Percentiles rank a stretch among this genome's conserved stretches.
phyloP scores from a whole-genome alignment of 2,797 vertebrate genomes.

The Chrosomus eos region DNA sequence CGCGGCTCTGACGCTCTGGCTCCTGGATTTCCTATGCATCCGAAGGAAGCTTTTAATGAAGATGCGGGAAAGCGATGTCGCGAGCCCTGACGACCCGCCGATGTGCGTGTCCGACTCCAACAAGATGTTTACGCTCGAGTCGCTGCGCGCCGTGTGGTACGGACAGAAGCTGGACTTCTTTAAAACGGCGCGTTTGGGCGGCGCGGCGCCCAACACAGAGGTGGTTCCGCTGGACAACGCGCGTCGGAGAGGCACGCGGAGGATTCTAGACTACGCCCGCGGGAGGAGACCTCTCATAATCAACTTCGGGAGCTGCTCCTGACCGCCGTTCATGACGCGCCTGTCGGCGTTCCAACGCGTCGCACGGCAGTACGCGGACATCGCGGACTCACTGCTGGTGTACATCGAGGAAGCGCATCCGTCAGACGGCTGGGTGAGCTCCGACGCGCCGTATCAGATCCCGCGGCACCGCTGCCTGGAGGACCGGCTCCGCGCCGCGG shows the following conservation, averaged over 20 bases:
- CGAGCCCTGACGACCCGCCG: conserved; percentile 88
- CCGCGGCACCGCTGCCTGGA: conserved; percentile 93
- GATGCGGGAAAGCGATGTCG: conserved; percentile 71
- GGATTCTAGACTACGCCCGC: conserved; percentile 88
- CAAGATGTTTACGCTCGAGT: conserved; percentile 94
- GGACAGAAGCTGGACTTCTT: conserved; percentile 97
- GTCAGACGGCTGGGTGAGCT: conserved; percentile 97
- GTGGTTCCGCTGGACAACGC: conserved; percentile 86
- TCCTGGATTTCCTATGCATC: conserved; percentile 96
- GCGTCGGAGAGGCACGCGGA: conserved; percentile 74
- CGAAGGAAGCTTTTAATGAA: conserved; percentile 87
- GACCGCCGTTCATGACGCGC: conserved; percentile 99
- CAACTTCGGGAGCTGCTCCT: conserved; percentile 98
- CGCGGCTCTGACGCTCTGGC: conserved; percentile 93
- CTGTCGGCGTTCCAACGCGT: conserved; percentile 93
- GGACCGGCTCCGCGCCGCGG: conserved; percentile 90
- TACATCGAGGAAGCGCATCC: conserved; percentile 99
- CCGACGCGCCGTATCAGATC: conserved; percentile 93
- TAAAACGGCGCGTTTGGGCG: conserved; percentile 91
- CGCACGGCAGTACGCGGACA: conserved; percentile 88
- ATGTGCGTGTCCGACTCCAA: conserved; percentile 95
- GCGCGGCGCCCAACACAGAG: conserved; percentile 91
- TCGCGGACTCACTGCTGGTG: conserved; percentile 94
- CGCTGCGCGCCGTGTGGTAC: conserved; percentile 95
- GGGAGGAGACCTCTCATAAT: conserved; percentile 91